A percentile compares a stretch with the other conserved stretches of the same genome.
Conservation (phyloP, 2,888 invertebrate genomes). For the Amphipyra tragopoginis region DNA sequence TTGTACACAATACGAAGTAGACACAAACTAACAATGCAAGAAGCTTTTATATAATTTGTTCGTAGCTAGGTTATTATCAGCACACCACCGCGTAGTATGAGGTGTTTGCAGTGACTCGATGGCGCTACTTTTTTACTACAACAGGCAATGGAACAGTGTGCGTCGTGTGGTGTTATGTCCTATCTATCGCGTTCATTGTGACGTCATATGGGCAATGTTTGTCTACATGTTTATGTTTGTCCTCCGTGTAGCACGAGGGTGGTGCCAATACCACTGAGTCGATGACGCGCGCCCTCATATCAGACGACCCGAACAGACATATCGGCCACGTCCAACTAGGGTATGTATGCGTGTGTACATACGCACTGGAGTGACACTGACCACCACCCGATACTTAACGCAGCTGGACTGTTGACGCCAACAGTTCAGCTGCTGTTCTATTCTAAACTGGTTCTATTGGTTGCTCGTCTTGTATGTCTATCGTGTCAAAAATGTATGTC, state of each 20-base stretch:
- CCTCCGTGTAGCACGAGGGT: constrained; percentile 95
- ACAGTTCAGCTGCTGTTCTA: constrained; percentile 56
- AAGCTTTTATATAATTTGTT: constrained; percentile 71
- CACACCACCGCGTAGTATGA: constrained; percentile 67
- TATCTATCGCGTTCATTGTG: constrained; percentile 71
- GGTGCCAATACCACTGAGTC: constrained; percentile 98
- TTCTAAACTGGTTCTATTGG: constrained; percentile 54
- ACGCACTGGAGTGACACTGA: constrained; percentile 80
- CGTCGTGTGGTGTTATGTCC: constrained; percentile 62
- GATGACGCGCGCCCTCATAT: constrained; percentile 98
- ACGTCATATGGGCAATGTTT: constrained; percentile 80
- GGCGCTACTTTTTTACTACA: constrained; percentile 90
- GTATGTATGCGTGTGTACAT: constrained; percentile 93
- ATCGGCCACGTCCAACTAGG: constrained; percentile 98
- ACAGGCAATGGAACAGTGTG: constrained; percentile 77
- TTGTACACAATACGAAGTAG: constrained; percentile 78
- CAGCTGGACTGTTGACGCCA: constrained; percentile 51
- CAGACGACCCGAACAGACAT: constrained; percentile 97
- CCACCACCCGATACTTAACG: constrained; percentile 52
- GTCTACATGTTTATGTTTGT: constrained; percentile 90
- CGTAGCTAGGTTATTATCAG: constrained; percentile 70
- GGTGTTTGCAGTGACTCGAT: constrained; percentile 73
- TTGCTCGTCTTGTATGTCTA: constrained; percentile 61
- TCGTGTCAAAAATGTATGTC: constrained; percentile 44
- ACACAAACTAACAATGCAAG: constrained; percentile 81